Base-by-base conservation (phyloP, 2,888 invertebrate species). In the Mesoligia furuncula region DNA sequence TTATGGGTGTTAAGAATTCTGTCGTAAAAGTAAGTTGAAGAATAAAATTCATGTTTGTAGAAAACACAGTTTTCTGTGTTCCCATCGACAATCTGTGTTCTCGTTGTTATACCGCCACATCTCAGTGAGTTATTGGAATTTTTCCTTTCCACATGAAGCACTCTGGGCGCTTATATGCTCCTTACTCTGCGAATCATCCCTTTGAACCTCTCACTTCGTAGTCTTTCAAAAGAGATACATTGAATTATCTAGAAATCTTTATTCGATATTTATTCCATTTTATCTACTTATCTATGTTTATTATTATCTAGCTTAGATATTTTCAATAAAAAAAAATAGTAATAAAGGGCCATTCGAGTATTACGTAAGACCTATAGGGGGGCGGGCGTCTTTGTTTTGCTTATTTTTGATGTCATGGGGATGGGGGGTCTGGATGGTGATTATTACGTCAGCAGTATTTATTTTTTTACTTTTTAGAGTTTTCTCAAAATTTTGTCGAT, bases 91-190 rank as follows among this genome's bases (percentile, higher is more conserved):
- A n/a, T 61, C 17, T 1, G 36, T 48, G 39, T 83, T 77, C 48
- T 70, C 61, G 17, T 57, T 48, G 15, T 62, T 15, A 31, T 51
- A 17, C 39, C 42, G 62, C 42, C 45, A 57, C 62, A 66, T 79
- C 39, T 70, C n/a, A 39, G 39, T 39, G 45, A 66, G 36, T 54
- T 66, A 66, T 77, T 17, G 45, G 48, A 51, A 57, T 57, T 51
- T 61, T 77, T 80, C 42, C 24, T 83, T 62, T 71, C n/a, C 57
- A 67, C 39, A 15, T 71, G 70, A 48, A 36, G 20, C 42, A 57
- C 36, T n/a, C 54, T 61, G 27, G 13, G 13, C 45, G 61, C 42
- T 83, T 39, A 57, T 75, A 64, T 54, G 20, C n/a, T 57, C 36
- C 15, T 61, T 57, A n/a, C 48, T 31, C 42, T 83, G n/a, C 15